Evolutionary conservation across 2,888 invertebrate species (phyloP).

Genomic region (Piscicola geometra): DNA sequence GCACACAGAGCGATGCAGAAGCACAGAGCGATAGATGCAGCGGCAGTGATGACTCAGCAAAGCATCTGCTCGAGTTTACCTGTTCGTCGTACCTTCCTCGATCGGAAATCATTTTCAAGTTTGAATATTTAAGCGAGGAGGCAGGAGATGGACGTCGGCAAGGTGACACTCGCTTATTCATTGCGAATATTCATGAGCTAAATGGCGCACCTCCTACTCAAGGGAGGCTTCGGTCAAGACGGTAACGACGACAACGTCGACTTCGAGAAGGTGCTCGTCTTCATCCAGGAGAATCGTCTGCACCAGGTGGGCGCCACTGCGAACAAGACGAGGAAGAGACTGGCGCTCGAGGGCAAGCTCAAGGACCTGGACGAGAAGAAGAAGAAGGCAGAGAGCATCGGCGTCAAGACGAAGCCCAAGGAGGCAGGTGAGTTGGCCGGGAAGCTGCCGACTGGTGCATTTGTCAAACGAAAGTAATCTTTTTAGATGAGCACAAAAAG

Average conservation of each 20-base stretch:
- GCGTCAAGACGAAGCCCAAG: not conserved
- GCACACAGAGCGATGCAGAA: too few species aligned
- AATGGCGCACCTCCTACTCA: too few species aligned
- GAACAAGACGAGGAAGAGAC: conserved; percentile 9
- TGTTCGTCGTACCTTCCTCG: too few species aligned
- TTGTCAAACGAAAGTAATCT: not conserved
- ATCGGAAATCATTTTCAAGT: too few species aligned
- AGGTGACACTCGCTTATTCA: too few species aligned
- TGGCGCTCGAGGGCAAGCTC: conserved; percentile 25
- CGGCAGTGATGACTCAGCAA: too few species aligned
- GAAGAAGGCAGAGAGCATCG: conserved; percentile 11
- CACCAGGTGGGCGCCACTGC: conserved; percentile 32
- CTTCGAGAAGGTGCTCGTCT: conserved; percentile 28
- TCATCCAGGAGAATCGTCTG: conserved; percentile 32
- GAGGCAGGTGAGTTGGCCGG: too few species aligned
- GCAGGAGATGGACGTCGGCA: too few species aligned
- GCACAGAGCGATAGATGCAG: too few species aligned
- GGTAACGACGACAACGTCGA: conserved; percentile 30
- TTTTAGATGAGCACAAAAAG: not conserved
- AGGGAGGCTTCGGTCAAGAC: conserved; percentile 27
- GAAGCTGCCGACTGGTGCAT: not conserved
- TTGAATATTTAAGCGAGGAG: too few species aligned
- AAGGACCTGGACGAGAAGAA: conserved; percentile 14
- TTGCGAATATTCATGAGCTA: too few species aligned
- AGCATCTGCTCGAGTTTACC: too few species aligned